Evolutionary conservation across 1,140 invertebrate genomes (phyloP), one percentile per base, ranked within the genome.

Genomic region (Muscidifurax raptorellus): DNA sequence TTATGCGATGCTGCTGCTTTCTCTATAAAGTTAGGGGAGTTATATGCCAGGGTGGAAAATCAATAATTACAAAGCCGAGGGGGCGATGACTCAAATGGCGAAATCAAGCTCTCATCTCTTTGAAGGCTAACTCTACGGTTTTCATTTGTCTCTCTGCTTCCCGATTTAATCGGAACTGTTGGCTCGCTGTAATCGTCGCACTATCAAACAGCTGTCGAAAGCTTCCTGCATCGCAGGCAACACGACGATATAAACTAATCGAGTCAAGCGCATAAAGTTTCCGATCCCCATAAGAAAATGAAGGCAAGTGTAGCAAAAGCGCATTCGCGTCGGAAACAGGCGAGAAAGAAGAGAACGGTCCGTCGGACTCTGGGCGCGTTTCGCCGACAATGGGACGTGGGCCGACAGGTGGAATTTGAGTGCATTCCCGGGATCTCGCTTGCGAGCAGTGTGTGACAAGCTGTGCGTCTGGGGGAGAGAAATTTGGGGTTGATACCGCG

Each of bases 61-160:
- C 92, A 93, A 93, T 93, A 93, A 93, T 93, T 93, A 93, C 91
- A 88, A 91, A 91, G 27, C 87, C 90, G 88, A 91, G 90, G 92
- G n/a, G 91, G 90, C 87, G 92, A 93, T 93, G 92, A 93, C 91
- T 93, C 91, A 92, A 93, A 93, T 91, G 90, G 88, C 88, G 88
- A 93, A 93, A 93, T 93, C 91, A 93, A 93, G 90, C 90, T 91
- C 90, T 90, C 90, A 88, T 76, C 74, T 59, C 22, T 83, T 83
- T 64, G 22, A 59, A 25, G 27, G 13, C 74, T 78, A 77, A 69
- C 64, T n/a, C n/a, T 78, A 18, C n/a, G 52, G 27, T 6, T 15
- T 75, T 10, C 27, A 78, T 74, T 44, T 71, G 44, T 83, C 40
- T 83, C 40, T 67, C 36, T 67, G n/a, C 52, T 59, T 59, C 18